Base-by-base conservation (phyloP, 2,888 invertebrate genomes). In the Lepidonotus clava region DNA sequence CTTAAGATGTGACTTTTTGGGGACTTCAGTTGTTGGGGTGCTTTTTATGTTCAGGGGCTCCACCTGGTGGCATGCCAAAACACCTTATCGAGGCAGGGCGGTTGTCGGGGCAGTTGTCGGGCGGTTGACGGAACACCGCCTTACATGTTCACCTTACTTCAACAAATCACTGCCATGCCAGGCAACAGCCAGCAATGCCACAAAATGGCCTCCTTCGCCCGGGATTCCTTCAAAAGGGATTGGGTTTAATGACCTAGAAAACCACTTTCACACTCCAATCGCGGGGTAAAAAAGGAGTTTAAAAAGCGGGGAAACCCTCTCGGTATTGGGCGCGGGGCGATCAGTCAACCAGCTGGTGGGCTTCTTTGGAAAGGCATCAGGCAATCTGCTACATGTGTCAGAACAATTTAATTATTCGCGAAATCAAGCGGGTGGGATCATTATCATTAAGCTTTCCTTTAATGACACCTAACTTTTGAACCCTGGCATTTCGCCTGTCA, bases 351-450 rank as follows among this genome's bases (percentile, higher is more conserved):
- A 71, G 38, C 24, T 38, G 14, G 6, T n/a, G n/a, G n/a, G n/a
- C 38, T 71, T 71, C 71, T 71, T 71, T 18, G 8, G 8, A 46
- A 8, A 46, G 18, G 34, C 71, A 38, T 21, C 38, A 18, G 6
- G 6, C 71, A 71, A 71, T 71, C 71, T 21, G 71, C 6, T 38
- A 0, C 71, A 38, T 71, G 71, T 36, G 38, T 71, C 71, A 34
- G 36, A 71, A 38, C 71, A 71, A 71, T 71, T 71, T 71, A 71
- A 71, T 71, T 71, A 71, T 71, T 71, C 71, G 36, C 71, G 21
- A 34, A 71, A 38, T 36, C 36, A 71, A 34, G 36, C 71, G 18
- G n/a, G n/a, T 6, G 71, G 36, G 6, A 34, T 71, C 71, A 71
- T 71, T 71, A 71, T 71, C 71, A 71, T 71, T 71, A 71, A 32